Base-by-base conservation (phyloP, 2,113 vertebrate genomes). In the Gambusia holbrooki region DNA sequence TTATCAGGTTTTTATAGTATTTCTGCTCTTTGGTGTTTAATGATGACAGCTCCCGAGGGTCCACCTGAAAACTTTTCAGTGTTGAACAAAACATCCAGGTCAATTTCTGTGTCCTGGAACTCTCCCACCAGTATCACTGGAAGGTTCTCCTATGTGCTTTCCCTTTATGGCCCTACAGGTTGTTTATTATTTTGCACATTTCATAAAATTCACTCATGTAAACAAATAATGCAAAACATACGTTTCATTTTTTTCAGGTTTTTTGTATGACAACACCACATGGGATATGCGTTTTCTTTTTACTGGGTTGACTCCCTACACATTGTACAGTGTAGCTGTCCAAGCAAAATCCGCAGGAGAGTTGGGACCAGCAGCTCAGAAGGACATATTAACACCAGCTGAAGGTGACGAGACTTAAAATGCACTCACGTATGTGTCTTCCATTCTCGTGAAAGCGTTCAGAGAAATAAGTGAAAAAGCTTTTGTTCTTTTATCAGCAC, bases 331-430 rank as follows among this genome's bases (percentile, higher is more conserved):
- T 0, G 89, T 96, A 30, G 92, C 79, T 0, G 79, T 97, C 3
- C 33, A 93, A 7, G 97, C 97, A 76, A 98, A 95, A 90, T 97
- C 97, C 42, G 96, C 95, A 9, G 95, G 96, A 77, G 96, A 96
- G 14, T 63, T 95, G 70, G 98, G 98, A 71, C 97, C 98, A 63
- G 95, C 94, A 75, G 85, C 94, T 4, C 92, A 93, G 84, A 81
- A 93, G 11, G 92, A 92, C 8, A 63, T 97, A 79, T 92, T 94
- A 69, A 99, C 97, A 78, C 94, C 94, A 74, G 93, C 95, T 69
- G 97, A 97, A 90, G 96, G 98, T 99, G 82, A 94, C 90, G 10
- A 11, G 6, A 51, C 28, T 40, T 4, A 25, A n/a, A 58, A 58
- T 9, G 51, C 51, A 25, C 51, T 58, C 51, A n/a, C 48, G 8